Base-by-base conservation (phyloP, 2,888 invertebrate species). In the Pandemis cinnamomeana region DNA sequence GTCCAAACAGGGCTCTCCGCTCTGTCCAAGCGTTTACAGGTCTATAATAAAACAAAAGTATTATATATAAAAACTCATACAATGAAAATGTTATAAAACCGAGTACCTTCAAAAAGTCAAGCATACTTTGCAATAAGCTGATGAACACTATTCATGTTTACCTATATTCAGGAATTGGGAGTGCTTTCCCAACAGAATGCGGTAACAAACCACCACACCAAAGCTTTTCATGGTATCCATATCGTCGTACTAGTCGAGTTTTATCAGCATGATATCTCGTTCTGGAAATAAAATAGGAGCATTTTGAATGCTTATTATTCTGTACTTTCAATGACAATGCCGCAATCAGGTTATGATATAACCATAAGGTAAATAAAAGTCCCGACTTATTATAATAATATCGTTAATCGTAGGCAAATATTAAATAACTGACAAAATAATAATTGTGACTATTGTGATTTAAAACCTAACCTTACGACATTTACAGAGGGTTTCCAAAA, bases 1-100 rank as follows among this genome's bases (percentile, higher is more conserved):
- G 99, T 0, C 99, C 99, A 92, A 97, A 98, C 0, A 98, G 87
- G 1, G 98, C 98, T 83, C 95, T 95, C 81, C 96, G 96, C 79
- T 96, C 95, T 0, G 93, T 85, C 99, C 99, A 99, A 0, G 89
- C 83, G 90, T 98, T 95, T 78, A 92, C 95, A 4, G 98, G 98
- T 71, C 95, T 95, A 81, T 86, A 80, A 20, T 20, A 27, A 66
- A 53, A 67, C 70, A 10, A 8, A 0, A 71, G 7, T 46, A 15
- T 36, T 20, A 6, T 60, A 71, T 61, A 71, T 20, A 66, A 15
- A 67, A 46, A 46, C 46, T 44, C 7, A 8, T 44, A 46, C 11
- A 46, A 10, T 46, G 11, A 46, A 11, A 46, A 5, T 11, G 46
- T 13, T 11, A 46, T 46, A 46, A 46, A 4, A 11, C 10, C 11